Conservation (phyloP, 2,113 vertebrate species). For the Martes martes region DNA sequence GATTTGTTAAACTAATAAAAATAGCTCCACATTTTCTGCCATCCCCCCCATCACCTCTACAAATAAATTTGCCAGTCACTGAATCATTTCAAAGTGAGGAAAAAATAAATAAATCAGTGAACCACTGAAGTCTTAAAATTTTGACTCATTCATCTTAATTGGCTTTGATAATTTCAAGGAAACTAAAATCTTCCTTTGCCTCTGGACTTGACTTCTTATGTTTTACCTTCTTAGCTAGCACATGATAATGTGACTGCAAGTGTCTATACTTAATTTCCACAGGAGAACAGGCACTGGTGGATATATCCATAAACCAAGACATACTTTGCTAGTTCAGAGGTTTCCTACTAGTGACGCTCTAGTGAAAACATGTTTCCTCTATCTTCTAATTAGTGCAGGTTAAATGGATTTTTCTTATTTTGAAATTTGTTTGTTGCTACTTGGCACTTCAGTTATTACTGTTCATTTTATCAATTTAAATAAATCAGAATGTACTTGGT, state of each 20-base stretch:
- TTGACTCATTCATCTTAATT: not conserved
- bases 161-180: not conserved
- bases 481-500: not conserved
- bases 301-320: not conserved
- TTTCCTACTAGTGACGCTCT: not conserved
- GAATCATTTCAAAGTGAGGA: not conserved
- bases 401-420: not conserved
- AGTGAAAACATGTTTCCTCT: not conserved
- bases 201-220: not conserved
- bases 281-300: not conserved
- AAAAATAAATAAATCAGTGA: not conserved
- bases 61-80: not conserved
- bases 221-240: not conserved
- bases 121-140: not conserved
- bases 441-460: not conserved
- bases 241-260: not conserved
- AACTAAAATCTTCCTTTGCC: not conserved
- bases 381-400: not conserved
- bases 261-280: not conserved
- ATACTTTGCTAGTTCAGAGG: not conserved
- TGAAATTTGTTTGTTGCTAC: not conserved
- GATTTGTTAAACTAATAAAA: not conserved
- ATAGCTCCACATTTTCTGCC: not conserved
- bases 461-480: not conserved
- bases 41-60: not conserved